A percentile compares a stretch with the other conserved stretches of the same genome.
phyloP scores from a whole-genome alignment of 1,140 invertebrate species.

The Drosophila micromelanica region DNA sequence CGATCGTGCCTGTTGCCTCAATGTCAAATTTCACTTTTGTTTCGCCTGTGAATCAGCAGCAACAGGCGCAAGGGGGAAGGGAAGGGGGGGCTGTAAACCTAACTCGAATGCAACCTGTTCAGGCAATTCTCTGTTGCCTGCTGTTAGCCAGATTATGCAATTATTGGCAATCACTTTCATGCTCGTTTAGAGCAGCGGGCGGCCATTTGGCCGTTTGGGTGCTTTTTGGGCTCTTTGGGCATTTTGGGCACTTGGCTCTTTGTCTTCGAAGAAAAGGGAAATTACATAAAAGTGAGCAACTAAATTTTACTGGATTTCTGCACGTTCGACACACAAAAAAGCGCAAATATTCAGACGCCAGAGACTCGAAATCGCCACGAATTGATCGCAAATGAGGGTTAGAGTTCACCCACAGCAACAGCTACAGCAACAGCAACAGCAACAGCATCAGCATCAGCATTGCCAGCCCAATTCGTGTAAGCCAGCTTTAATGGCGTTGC shows the following conservation, averaged over 20 bases:
- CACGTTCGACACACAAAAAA: constrained; percentile 72
- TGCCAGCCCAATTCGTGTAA: constrained; percentile 45
- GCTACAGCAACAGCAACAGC: background rate
- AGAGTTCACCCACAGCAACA: constrained; percentile 59
- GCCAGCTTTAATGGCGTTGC: constrained; percentile 69
- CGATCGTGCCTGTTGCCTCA: constrained; percentile 55
- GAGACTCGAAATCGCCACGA: constrained; percentile 75
- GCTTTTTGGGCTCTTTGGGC: constrained; percentile 21
- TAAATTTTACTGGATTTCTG: constrained; percentile 78
- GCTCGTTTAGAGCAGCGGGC: constrained; percentile 77
- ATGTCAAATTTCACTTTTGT: constrained; percentile 80
- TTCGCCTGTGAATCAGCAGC: constrained; percentile 33
- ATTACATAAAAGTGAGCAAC: constrained; percentile 83
- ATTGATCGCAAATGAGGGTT: constrained; percentile 83
- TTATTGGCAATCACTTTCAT: constrained; percentile 81
- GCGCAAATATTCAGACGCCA: constrained; percentile 70
- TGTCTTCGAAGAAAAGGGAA: constrained; percentile 74
- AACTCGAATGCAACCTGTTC: constrained; percentile 64
- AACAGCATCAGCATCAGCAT: background rate
- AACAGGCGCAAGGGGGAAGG: constrained; percentile 1
- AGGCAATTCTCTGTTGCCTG: constrained; percentile 51
- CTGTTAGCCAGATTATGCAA: constrained; percentile 71
- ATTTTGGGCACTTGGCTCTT: constrained; percentile 21
- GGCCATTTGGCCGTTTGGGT: constrained; percentile 35
- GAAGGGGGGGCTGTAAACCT: background rate